Evolutionary conservation across 1,140 invertebrate species (phyloP).

Genomic region (Philotrypesis tridentata): DNA sequence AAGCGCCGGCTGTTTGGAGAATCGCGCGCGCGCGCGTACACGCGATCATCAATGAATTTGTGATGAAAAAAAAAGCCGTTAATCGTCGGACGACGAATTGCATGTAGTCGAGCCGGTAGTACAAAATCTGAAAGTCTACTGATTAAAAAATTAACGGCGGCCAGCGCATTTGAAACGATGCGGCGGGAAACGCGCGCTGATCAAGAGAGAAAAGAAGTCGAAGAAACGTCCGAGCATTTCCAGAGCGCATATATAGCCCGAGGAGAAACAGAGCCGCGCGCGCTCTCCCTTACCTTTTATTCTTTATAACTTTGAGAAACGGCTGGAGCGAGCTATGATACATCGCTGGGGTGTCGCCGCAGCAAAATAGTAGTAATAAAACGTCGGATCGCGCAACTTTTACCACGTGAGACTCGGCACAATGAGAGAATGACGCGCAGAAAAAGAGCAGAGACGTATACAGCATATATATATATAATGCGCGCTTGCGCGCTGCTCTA

Average conservation of each 20-base stretch:
- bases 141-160: background rate
- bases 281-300: background rate
- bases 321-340: background rate
- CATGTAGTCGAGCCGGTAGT: background rate
- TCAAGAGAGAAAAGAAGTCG: background rate
- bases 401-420: background rate
- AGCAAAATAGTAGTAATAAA: background rate
- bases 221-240: background rate
- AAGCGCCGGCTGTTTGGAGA: background rate
- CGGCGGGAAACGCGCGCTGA: background rate
- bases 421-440: background rate
- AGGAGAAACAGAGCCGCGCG: background rate
- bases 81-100: background rate
- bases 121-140: constrained; percentile 34
- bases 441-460: too few relatives aligned
- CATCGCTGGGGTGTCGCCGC: background rate
- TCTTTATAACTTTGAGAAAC: background rate
- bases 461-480: too few relatives aligned
- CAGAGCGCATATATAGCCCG: too few relatives aligned
- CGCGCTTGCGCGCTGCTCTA: background rate
- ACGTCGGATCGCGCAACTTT: background rate
- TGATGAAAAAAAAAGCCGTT: background rate
- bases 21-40: too few relatives aligned
- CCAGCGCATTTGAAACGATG: too few relatives aligned
- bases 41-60: background rate